phyloP scores from a whole-genome alignment of 2,797 vertebrate genomes.

The Siniperca scherzeri region DNA sequence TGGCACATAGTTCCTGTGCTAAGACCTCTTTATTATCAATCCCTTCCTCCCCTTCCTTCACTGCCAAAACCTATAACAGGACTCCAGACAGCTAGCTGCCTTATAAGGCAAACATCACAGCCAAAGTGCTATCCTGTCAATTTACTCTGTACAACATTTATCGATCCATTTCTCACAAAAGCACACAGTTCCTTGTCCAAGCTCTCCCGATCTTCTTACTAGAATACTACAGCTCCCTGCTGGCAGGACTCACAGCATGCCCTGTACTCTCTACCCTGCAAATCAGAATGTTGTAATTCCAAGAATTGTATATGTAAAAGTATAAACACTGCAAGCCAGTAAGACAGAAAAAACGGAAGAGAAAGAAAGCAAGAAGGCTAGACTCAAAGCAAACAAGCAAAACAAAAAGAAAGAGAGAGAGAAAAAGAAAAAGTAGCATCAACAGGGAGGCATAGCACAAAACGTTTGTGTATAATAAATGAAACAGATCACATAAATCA shows the following conservation, averaged over 20 bases:
- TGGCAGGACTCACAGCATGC: conserved; percentile 64
- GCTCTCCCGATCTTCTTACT: conserved; percentile 34
- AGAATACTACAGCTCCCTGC: conserved; percentile 41
- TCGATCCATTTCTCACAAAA: conserved; percentile 67
- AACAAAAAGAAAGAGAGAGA: background rate
- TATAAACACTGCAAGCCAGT: conserved; percentile 34
- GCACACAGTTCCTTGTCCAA: conserved; percentile 56
- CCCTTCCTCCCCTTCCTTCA: conserved; percentile 17
- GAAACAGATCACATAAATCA: conserved; percentile 35
- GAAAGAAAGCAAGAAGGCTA: background rate
- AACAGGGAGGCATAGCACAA: background rate
- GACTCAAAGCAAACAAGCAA: conserved; percentile 8
- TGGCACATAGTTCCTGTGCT: conserved; percentile 12
- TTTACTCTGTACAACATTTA: conserved; percentile 68
- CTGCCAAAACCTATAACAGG: conserved; percentile 45
- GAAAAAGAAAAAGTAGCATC: background rate
- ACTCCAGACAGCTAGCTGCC: conserved; percentile 52
- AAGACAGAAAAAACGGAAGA: background rate
- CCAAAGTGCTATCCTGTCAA: conserved; percentile 66
- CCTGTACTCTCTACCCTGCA: conserved; percentile 49
- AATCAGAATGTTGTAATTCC: conserved; percentile 25
- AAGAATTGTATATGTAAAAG: conserved; percentile 36
- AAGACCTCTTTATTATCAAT: conserved; percentile 45
- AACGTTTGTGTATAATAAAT: background rate
- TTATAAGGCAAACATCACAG: conserved; percentile 64